Percentiles rank a stretch among this genome's conserved stretches.
Conservation (phyloP, 1,140 invertebrate genomes). For the Trinorchestia longiramus region DNA sequence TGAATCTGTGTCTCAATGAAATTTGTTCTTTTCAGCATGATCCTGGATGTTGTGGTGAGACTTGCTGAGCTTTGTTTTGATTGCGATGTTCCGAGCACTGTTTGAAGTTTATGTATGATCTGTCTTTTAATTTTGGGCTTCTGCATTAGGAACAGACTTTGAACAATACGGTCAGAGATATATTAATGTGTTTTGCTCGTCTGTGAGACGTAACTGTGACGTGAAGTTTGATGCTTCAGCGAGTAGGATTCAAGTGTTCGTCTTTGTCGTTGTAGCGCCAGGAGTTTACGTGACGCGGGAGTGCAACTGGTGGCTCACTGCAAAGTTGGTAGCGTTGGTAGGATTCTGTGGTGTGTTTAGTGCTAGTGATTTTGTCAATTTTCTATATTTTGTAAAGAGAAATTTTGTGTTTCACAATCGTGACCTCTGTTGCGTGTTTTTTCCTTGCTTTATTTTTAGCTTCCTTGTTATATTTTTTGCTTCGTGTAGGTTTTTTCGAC, state of each 20-base stretch:
- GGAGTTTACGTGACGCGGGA: not conserved
- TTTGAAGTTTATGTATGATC: not conserved
- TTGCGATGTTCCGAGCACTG: not conserved
- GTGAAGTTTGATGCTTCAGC: not conserved
- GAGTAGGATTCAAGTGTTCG: not conserved
- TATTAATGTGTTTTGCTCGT: not conserved
- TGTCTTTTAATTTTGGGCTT: not conserved
- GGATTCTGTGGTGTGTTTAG: not conserved
- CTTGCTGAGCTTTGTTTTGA: not conserved
- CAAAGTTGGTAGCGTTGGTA: not conserved
- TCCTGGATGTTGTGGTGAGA: not conserved
- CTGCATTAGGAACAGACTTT: not conserved
- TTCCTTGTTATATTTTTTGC: no score
- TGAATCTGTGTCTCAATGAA: not conserved
- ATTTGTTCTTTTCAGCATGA: not conserved
- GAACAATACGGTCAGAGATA: not conserved
- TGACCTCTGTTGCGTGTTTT: not conserved
- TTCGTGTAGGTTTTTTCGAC: no score
- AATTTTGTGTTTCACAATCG: not conserved
- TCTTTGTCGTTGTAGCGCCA: not conserved
- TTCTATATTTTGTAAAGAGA: not conserved
- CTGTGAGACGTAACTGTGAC: not conserved
- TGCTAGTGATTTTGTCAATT: not conserved
- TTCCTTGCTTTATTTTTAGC: not conserved
- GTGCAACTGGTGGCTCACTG: not conserved